Conservation (phyloP, 2,888 invertebrate species). For the Lasioglossum marginatum region DNA sequence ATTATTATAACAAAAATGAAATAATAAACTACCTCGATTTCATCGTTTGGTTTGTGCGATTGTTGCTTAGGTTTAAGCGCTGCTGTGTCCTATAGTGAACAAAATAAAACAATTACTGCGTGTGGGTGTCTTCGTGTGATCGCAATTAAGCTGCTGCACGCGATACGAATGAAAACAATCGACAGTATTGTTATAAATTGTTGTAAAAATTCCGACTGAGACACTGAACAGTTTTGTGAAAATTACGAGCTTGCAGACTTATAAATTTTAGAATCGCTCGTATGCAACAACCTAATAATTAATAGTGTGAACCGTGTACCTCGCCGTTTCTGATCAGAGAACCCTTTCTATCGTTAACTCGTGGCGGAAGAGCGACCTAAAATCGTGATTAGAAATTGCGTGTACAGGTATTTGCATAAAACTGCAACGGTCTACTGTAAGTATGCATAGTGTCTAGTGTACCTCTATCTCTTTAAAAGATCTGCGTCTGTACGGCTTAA, state of each 20-base stretch:
- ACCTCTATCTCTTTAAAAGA: slow-evolving; percentile 28
- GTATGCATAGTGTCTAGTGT: slow-evolving; percentile 26
- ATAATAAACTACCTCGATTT: slow-evolving; percentile 46
- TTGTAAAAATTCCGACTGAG: too few relatives aligned
- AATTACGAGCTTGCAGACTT: too few relatives aligned
- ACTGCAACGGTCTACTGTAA: neutral
- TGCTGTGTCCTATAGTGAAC: slow-evolving; percentile 40
- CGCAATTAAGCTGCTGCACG: neutral
- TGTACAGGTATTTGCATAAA: neutral
- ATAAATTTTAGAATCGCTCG: neutral
- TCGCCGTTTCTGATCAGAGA: slow-evolving; percentile 36
- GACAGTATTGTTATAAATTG: too few relatives aligned
- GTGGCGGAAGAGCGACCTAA: slow-evolving; percentile 38
- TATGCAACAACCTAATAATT: neutral
- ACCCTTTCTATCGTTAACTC: slow-evolving; percentile 1
- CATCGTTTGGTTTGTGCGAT: slow-evolving; percentile 29
- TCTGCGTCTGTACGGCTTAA: neutral
- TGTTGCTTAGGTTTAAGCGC: slow-evolving; percentile 4
- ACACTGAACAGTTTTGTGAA: too few relatives aligned
- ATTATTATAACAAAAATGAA: neutral
- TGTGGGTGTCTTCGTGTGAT: neutral
- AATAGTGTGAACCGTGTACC: slow-evolving; percentile 45
- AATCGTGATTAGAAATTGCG: slow-evolving; percentile 22
- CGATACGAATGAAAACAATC: neutral
- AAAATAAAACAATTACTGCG: slow-evolving; percentile 11